A percentile compares a stretch with the other conserved stretches of the same genome.
These are phyloP conservation scores for Pelodiscus sinensis DNA, from an alignment of 2,113 vertebrate species.

Conservation along the genomic window DNA sequence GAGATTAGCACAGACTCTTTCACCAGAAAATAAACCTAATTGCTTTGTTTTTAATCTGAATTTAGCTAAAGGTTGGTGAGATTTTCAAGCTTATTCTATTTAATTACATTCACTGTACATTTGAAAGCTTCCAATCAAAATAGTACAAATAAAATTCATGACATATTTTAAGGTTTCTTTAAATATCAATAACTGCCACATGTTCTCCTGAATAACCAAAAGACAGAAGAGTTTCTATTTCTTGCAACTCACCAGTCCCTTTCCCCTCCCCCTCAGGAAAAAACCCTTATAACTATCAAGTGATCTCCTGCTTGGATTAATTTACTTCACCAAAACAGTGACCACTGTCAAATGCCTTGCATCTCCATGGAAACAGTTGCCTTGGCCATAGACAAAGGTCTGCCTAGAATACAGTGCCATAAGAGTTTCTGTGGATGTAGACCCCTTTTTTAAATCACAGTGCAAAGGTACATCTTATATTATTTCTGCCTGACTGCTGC, in stretches of 20 bases:
- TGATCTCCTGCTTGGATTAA: slow-evolving; percentile 66
- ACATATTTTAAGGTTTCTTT: not conserved
- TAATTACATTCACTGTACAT: not conserved
- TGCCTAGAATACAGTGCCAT: slow-evolving; percentile 6
- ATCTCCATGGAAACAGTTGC: slow-evolving; percentile 58
- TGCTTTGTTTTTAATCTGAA: not conserved
- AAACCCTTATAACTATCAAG: slow-evolving; percentile 25
- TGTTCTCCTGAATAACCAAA: slow-evolving; percentile 42
- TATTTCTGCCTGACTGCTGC: slow-evolving; percentile 61
- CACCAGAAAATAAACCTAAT: not conserved
- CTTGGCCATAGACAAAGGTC: slow-evolving; percentile 60
- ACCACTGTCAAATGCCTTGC: slow-evolving; percentile 60
- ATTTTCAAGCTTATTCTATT: slow-evolving; percentile 31
- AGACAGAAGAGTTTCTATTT: slow-evolving; percentile 6
- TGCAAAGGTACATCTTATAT: slow-evolving; percentile 6
- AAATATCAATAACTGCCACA: slow-evolving; percentile 27
- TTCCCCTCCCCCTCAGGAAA: rapidly evolving
- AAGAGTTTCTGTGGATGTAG: slow-evolving; percentile 57
- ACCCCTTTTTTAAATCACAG: slow-evolving; percentile 26
- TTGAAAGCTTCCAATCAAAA: not conserved
- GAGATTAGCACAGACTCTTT: not conserved
- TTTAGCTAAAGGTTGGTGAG: not conserved
- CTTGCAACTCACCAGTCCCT: not conserved
- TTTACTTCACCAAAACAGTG: slow-evolving; percentile 61
- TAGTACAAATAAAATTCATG: rapidly evolving